These are phyloP conservation scores for Trichogramma pretiosum DNA, from an alignment of 1,140 invertebrate genomes.

Conservation along the genomic window DNA sequence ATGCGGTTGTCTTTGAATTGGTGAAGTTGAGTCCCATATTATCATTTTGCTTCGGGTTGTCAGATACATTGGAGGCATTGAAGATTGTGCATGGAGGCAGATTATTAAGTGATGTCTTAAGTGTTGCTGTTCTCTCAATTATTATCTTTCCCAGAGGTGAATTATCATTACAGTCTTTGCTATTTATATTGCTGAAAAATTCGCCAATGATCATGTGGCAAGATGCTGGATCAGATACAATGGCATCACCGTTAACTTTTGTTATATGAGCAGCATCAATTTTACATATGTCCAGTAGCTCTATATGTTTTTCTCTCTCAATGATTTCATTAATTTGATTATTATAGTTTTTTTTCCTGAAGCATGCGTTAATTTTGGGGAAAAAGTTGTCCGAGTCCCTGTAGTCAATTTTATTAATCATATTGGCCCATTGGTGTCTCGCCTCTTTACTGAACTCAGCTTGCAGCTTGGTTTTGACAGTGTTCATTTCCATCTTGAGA, in stretches of 20 bases:
- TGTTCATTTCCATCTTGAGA: background rate
- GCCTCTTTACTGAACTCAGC: background rate
- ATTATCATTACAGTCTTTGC: too few relatives aligned
- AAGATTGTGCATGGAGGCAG: background rate
- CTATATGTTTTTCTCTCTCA: background rate
- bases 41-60: too few relatives aligned
- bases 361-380: background rate
- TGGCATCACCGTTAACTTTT: background rate
- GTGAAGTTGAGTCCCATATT: too few relatives aligned
- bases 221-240: background rate
- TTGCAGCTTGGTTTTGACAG: background rate
- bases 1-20: background rate
- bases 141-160: background rate
- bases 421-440: background rate
- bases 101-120: background rate
- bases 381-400: background rate
- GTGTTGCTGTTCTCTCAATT: background rate
- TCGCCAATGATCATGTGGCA: background rate
- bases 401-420: background rate
- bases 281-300: background rate
- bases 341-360: background rate
- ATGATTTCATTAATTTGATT: background rate
- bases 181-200: background rate
- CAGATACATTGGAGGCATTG: background rate
- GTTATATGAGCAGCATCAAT: background rate